phyloP scores from a whole-genome alignment of 2,888 invertebrate species.

The Rhagonycha fulva region DNA sequence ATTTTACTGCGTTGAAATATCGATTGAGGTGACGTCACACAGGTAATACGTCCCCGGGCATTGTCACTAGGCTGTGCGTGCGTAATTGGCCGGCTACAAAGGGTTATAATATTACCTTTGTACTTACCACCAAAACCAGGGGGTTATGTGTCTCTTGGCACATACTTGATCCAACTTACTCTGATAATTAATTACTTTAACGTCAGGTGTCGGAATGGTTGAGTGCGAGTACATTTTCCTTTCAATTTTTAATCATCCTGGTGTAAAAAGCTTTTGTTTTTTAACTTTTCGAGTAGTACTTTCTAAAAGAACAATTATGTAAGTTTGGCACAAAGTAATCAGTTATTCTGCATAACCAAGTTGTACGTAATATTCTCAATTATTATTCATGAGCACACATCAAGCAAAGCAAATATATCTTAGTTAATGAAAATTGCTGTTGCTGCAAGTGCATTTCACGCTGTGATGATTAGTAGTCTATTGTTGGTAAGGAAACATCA shows the following conservation, averaged over 20 bases:
- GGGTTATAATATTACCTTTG: slow-evolving; percentile 39
- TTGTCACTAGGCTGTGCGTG: slow-evolving; percentile 41
- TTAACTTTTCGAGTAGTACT: background rate
- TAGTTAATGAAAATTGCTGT: background rate
- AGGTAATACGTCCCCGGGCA: slow-evolving; percentile 48
- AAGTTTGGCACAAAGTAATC: background rate
- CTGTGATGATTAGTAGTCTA: background rate
- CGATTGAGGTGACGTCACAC: slow-evolving; percentile 50
- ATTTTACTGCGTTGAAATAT: slow-evolving; percentile 53
- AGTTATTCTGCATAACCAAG: background rate
- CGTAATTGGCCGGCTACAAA: slow-evolving; percentile 39
- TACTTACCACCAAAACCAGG: slow-evolving; percentile 23
- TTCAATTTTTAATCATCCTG: background rate
- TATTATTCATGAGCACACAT: background rate
- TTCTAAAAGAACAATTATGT: background rate
- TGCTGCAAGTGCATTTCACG: background rate
- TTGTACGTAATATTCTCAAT: background rate
- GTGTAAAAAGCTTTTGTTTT: background rate
- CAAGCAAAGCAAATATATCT: background rate
- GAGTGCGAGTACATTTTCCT: background rate
- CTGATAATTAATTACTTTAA: slow-evolving; percentile 28
- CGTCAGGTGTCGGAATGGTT: background rate
- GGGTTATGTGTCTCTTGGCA: slow-evolving; percentile 30
- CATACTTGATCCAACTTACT: slow-evolving; percentile 29
- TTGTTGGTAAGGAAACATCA: background rate